Conservation (phyloP, 2,888 invertebrate species). For the Nudaria mundana region DNA sequence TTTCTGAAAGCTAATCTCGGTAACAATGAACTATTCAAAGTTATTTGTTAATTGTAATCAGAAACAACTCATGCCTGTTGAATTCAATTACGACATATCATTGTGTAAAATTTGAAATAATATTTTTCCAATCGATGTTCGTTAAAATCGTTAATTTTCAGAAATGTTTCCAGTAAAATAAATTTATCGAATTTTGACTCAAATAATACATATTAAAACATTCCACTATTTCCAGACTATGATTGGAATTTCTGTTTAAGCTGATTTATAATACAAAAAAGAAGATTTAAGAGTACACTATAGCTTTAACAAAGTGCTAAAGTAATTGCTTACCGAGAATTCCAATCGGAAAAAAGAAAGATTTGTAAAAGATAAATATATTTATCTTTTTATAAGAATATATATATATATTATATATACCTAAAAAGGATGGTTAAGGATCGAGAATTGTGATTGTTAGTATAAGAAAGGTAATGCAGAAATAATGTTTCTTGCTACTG, state of each 20-base stretch:
- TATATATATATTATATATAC: slow-evolving; percentile 25
- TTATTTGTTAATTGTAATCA: neutral
- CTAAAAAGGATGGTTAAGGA: no score
- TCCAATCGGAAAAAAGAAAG: slow-evolving; percentile 15
- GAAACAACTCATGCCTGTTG: neutral
- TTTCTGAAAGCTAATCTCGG: neutral
- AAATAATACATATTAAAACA: neutral
- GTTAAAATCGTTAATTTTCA: neutral
- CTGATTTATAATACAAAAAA: slow-evolving; percentile 10
- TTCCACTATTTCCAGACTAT: slow-evolving; percentile 24
- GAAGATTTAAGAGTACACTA: slow-evolving; percentile 18
- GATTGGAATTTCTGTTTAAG: slow-evolving; percentile 19
- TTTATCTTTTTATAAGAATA: slow-evolving; percentile 31
- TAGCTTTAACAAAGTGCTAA: slow-evolving; percentile 16
- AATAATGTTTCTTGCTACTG: slow-evolving; percentile 20
- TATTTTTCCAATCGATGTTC: neutral
- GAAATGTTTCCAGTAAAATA: neutral
- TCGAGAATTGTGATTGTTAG: slow-evolving; percentile 35
- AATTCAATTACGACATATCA: slow-evolving; percentile 7
- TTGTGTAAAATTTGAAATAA: neutral
- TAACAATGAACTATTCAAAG: neutral
- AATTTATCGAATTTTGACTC: neutral
- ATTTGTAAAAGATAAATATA: slow-evolving; percentile 16
- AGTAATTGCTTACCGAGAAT: slow-evolving; percentile 15
- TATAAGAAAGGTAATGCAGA: slow-evolving; percentile 17